Percentiles rank a stretch among this genome's conserved stretches.
Conservation (phyloP, 2,113 vertebrate species). For the Burhinus bistriatus region DNA sequence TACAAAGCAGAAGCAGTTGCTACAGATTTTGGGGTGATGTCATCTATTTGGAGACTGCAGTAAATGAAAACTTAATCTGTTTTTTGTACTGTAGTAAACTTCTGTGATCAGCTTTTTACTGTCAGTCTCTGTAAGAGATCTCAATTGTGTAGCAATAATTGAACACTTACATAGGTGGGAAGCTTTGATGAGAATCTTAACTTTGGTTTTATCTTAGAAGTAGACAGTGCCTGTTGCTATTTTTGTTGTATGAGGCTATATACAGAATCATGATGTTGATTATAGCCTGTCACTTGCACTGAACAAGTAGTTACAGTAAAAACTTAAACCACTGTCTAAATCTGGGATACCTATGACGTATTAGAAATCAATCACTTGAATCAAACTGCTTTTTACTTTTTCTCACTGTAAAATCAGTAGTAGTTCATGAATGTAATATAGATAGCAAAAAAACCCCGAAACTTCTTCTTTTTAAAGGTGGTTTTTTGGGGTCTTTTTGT, state of each 20-base stretch:
- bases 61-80: not conserved
- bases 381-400: not conserved
- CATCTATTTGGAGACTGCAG: not conserved
- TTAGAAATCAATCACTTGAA: not conserved
- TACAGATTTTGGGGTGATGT: not conserved
- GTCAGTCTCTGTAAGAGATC: rapidly evolving
- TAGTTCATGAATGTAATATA: not conserved
- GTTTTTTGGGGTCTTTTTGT: not conserved
- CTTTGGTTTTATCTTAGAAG: not conserved
- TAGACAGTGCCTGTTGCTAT: not conserved
- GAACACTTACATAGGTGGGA: not conserved
- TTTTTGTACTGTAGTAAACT: not conserved
- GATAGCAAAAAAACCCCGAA: not conserved
- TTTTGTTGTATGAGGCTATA: not conserved
- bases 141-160: not conserved
- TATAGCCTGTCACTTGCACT: not conserved
- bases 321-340: not conserved
- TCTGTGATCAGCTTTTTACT: not conserved
- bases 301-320: not conserved
- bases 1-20: not conserved
- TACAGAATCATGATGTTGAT: not conserved
- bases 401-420: not conserved
- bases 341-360: not conserved
- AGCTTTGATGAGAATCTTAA: not conserved
- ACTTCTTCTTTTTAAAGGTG: not conserved